A percentile compares a stretch with the other conserved stretches of the same genome.
phyloP scores from a whole-genome alignment of 2,113 vertebrate genomes.

The Ictidomys tridecemlineatus region DNA sequence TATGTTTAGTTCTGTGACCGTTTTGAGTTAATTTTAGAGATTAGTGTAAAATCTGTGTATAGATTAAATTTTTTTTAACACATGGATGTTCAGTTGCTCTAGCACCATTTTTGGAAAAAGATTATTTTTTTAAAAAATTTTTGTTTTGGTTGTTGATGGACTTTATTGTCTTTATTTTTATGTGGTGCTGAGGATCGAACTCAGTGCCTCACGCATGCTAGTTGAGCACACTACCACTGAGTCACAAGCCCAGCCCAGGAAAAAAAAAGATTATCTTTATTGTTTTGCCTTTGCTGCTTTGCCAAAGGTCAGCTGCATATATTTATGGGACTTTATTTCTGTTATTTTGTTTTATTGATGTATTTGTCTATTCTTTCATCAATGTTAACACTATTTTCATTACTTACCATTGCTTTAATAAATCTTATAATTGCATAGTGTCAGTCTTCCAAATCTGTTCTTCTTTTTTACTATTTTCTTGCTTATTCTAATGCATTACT shows the following conservation, averaged over 20 bases:
- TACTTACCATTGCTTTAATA: neutral
- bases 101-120: neutral
- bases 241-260: no score
- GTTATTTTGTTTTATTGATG: no score
- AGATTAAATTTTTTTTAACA: neutral
- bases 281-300: neutral
- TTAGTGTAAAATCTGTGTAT: neutral
- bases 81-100: neutral
- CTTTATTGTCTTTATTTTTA: no score
- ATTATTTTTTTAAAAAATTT: neutral
- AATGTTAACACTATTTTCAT: neutral
- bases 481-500: neutral
- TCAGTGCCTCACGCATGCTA: no score
- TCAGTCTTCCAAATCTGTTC: neutral
- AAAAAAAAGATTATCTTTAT: neutral
- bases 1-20: neutral
- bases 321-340: neutral
- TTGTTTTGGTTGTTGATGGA: no score
- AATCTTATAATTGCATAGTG: neutral
- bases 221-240: no score
- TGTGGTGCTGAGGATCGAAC: no score
- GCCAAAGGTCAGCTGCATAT: neutral
- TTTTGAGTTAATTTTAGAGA: neutral
- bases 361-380: neutral
- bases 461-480: neutral